phyloP scores from a whole-genome alignment of 2,888 invertebrate species.

The Agrilus cyanescens region DNA sequence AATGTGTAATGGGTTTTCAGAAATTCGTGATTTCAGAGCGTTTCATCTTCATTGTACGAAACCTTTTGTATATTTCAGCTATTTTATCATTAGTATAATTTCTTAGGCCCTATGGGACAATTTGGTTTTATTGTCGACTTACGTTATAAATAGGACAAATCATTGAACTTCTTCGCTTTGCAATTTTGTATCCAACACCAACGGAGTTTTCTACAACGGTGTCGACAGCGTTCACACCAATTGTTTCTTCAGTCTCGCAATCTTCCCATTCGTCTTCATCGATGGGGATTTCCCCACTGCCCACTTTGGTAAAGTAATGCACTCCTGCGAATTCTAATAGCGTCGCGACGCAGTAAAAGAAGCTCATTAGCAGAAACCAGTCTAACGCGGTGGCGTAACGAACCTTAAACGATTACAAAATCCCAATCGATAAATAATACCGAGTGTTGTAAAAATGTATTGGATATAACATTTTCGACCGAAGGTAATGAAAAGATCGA shows the following conservation, averaged over 20 bases:
- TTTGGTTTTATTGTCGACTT: conserved; percentile 17
- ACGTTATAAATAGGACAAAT: conserved; percentile 56
- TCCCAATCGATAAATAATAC: background rate
- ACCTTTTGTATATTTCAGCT: too few relatives aligned
- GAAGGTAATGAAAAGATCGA: too few relatives aligned
- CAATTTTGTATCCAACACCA: conserved; percentile 18
- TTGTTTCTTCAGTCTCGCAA: conserved; percentile 34
- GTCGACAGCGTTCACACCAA: conserved; percentile 25
- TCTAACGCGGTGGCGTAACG: conserved; percentile 90
- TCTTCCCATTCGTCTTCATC: conserved; percentile 79
- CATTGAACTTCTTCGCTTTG: conserved; percentile 43
- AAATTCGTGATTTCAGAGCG: too few relatives aligned
- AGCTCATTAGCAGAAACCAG: conserved; percentile 88
- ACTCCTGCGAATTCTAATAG: conserved; percentile 91
- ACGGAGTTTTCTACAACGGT: conserved; percentile 22
- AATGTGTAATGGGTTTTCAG: too few relatives aligned
- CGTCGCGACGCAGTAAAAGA: conserved; percentile 86
- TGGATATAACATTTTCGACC: too few relatives aligned
- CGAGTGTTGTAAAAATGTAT: conserved; percentile 9
- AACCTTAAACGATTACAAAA: conserved; percentile 34
- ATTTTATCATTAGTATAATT: too few relatives aligned
- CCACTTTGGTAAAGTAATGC: conserved; percentile 89
- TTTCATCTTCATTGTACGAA: too few relatives aligned
- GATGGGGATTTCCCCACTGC: conserved; percentile 71
- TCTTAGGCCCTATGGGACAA: too few relatives aligned